Conservation (phyloP, 1,140 invertebrate species). For the Aphis craccivora region DNA sequence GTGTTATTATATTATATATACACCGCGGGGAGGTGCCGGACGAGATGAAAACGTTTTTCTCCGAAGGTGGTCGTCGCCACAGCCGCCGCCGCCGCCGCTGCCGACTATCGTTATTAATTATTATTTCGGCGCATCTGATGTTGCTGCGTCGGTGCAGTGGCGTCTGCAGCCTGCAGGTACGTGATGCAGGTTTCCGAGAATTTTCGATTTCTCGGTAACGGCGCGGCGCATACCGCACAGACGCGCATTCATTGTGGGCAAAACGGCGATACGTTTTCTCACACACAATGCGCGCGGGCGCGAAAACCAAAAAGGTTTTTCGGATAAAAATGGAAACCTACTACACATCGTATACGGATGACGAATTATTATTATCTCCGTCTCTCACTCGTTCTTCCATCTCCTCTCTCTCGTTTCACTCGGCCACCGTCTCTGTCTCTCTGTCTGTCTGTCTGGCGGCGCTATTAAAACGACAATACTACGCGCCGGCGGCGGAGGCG, state of each 20-base stretch:
- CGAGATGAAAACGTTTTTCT: conserved; percentile 9
- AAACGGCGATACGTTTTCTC: neutral
- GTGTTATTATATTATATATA: neutral
- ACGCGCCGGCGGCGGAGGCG: neutral
- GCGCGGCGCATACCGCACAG: neutral
- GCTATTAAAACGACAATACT: neutral
- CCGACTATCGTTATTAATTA: neutral
- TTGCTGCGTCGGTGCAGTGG: neutral
- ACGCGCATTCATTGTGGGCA: neutral
- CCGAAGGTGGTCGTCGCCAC: neutral
- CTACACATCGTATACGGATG: neutral
- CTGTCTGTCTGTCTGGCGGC: neutral
- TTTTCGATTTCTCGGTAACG: neutral
- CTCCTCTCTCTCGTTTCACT: neutral
- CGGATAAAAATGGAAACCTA: neutral
- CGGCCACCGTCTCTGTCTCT: neutral
- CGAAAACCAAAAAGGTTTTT: neutral
- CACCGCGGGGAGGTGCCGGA: conserved; percentile 4
- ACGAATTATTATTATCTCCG: conserved; percentile 9
- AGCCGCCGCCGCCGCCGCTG: too few species aligned
- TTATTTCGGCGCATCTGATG: conserved; percentile 12
- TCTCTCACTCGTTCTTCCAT: neutral
- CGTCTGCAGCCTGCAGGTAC: neutral
- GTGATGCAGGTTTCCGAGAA: neutral
- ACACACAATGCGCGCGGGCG: neutral